These are phyloP conservation scores for Thunnus maccoyii DNA, from an alignment of 2,113 vertebrate genomes.

Conservation along the genomic window DNA sequence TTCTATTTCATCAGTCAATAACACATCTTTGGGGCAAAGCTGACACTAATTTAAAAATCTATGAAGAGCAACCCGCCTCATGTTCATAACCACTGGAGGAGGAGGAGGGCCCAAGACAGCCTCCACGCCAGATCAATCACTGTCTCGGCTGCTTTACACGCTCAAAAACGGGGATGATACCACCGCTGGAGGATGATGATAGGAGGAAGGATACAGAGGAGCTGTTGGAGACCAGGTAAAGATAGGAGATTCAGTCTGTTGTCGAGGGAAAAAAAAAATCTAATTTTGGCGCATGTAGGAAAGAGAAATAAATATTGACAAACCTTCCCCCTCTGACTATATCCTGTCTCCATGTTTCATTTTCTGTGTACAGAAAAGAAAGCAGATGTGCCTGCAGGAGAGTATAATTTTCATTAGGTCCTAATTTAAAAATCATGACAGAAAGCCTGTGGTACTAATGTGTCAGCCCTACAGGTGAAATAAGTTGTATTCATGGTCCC, in stretches of 20 bases:
- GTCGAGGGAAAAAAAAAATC: not conserved
- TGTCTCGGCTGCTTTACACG: slow-evolving; percentile 45
- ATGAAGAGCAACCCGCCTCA: slow-evolving; percentile 84
- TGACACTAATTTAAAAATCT: slow-evolving; percentile 90
- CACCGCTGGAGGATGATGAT: slow-evolving; percentile 48
- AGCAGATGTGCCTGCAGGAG: slow-evolving; percentile 5
- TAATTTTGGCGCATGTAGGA: slow-evolving; percentile 4
- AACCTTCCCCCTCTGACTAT: slow-evolving; percentile 10
- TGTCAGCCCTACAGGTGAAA: slow-evolving; percentile 17
- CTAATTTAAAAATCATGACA: slow-evolving; percentile 29
- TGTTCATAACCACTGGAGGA: slow-evolving; percentile 83
- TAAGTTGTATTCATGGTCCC: slow-evolving; percentile 1
- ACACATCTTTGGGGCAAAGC: slow-evolving; percentile 89
- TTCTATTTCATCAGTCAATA: slow-evolving; percentile 89
- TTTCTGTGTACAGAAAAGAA: slow-evolving; percentile 5
- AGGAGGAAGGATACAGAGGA: slow-evolving; percentile 28
- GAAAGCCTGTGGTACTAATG: slow-evolving; percentile 25
- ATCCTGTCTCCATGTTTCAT: not conserved
- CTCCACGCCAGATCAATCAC: slow-evolving; percentile 82
- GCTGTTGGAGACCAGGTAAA: slow-evolving; percentile 35
- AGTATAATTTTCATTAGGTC: slow-evolving; percentile 17
- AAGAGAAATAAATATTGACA: slow-evolving; percentile 66
- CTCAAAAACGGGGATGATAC: slow-evolving; percentile 22
- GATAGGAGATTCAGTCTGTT: slow-evolving; percentile 18
- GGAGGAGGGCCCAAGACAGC: slow-evolving; percentile 68